Evolutionary conservation across 2,888 invertebrate species (phyloP).

Genomic region (Trichopria drosophilae): DNA sequence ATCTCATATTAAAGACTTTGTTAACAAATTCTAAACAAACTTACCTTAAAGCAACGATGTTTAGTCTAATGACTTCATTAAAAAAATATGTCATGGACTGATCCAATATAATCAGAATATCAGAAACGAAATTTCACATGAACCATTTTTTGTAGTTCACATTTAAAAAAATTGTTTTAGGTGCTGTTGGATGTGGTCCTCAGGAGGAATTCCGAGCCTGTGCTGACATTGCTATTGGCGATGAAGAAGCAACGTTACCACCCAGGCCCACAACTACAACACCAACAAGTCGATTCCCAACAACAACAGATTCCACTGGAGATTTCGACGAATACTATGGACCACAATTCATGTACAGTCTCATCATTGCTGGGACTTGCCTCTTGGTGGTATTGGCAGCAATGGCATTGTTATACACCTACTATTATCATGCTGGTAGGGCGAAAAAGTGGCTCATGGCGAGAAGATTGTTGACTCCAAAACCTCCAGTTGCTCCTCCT

Average conservation of each 20-base stretch:
- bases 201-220: constrained; percentile 88
- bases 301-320: constrained; percentile 60
- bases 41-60: no score
- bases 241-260: constrained; percentile 58
- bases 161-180: no score
- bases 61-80: no score
- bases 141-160: no score
- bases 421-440: constrained; percentile 75
- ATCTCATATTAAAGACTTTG: no score
- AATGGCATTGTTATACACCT: constrained; percentile 71
- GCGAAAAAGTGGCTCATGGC: constrained; percentile 67
- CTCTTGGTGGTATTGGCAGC: constrained; percentile 69
- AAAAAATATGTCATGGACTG: no score
- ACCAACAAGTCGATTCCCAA: constrained; percentile 56
- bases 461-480: constrained; percentile 42
- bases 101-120: no score
- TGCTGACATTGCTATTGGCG: constrained; percentile 76
- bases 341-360: constrained; percentile 50
- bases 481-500: constrained; percentile 55
- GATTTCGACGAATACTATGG: constrained; percentile 58
- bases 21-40: no score
- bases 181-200: constrained; percentile 83
- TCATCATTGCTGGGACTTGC: constrained; percentile 67
- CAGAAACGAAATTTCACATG: no score
- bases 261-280: constrained; percentile 59